Evolutionary conservation across 2,797 vertebrate genomes (phyloP), one percentile per base, ranked within the genome.

Genomic region (Muscicapa comitata): DNA sequence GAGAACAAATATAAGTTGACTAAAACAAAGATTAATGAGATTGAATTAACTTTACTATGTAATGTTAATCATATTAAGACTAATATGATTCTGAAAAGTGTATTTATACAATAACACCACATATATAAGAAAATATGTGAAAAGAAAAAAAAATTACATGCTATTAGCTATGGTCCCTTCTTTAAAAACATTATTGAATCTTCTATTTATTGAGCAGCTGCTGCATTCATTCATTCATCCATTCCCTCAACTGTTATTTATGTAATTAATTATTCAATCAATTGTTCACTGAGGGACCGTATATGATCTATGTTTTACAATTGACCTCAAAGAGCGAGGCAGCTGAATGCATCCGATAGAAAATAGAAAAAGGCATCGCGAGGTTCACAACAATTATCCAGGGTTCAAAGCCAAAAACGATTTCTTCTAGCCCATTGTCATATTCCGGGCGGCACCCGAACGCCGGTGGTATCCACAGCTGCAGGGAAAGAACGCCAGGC

Each of bases 371-470:
- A 53, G 99, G 99, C 97, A 99, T 98, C 1, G 99, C 99, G 66
- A 99, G 98, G 97, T 99, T 99, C 95, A 99, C 99, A 96, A 99
- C 98, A 57, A 98, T 98, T 95, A 98, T 99, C 99, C 99, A 99
- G 74, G 98, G 98, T 96, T 98, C 98, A 97, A 99, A 99, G 95
- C 99, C 99, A 88, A 99, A 99, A 18, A 98, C 98, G 24, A 98
- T 98, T 97, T 99, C 98, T 97, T 99, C 99, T 65, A 99, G 75
- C 20, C 98, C 98, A 17, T 99, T 99, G 97, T 99, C 99, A 11
- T 99, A 99, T 86, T 99, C 99, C 0, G 99, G 99, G 38, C 99
- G 98, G 97, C 99, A 99, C 86, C 99, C 99, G 5, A 99, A 99
- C 21, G 99, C 99, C 0, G 99, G 98, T 8, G 99, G 99, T 84